Percentiles rank a stretch among this genome's conserved stretches.
phyloP scores from a whole-genome alignment of 2,113 vertebrate genomes.

The Vidua macroura region DNA sequence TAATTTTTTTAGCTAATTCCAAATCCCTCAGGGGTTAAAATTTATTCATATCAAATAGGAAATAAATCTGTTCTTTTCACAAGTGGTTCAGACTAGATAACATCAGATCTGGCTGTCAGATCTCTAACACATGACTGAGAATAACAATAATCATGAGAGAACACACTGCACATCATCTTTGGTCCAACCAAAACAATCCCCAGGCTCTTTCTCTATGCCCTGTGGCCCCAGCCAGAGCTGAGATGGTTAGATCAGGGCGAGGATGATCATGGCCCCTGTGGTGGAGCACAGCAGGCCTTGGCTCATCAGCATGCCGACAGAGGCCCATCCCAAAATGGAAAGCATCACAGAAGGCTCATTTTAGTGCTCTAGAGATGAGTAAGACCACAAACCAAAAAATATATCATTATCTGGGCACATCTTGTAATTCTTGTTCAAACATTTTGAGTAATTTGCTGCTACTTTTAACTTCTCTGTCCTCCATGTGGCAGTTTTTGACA shows the following conservation, averaged over 20 bases:
- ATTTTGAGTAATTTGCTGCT: slow-evolving; percentile 46
- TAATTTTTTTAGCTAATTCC: background rate
- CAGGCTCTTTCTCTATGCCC: background rate
- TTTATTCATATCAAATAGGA: background rate
- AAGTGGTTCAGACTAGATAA: background rate
- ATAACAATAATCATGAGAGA: background rate
- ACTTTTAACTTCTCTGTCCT: slow-evolving; percentile 36
- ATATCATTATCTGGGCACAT: slow-evolving; percentile 53
- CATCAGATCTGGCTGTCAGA: background rate
- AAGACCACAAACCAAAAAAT: slow-evolving; percentile 14
- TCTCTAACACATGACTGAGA: background rate
- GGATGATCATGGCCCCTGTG: background rate
- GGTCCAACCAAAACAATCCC: background rate
- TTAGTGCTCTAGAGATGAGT: background rate
- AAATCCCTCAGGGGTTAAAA: background rate
- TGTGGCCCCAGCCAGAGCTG: background rate
- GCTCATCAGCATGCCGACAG: background rate
- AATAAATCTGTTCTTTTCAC: background rate
- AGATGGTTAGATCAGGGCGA: background rate
- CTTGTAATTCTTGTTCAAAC: slow-evolving; percentile 32
- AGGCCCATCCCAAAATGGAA: background rate
- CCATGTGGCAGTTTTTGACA: slow-evolving; percentile 22
- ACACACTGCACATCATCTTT: background rate
- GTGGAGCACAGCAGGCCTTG: background rate
- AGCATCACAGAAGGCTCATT: slow-evolving; percentile 10